These are phyloP conservation scores for Ips typographus DNA, from an alignment of 1,140 invertebrate species.

Conservation along the genomic window DNA sequence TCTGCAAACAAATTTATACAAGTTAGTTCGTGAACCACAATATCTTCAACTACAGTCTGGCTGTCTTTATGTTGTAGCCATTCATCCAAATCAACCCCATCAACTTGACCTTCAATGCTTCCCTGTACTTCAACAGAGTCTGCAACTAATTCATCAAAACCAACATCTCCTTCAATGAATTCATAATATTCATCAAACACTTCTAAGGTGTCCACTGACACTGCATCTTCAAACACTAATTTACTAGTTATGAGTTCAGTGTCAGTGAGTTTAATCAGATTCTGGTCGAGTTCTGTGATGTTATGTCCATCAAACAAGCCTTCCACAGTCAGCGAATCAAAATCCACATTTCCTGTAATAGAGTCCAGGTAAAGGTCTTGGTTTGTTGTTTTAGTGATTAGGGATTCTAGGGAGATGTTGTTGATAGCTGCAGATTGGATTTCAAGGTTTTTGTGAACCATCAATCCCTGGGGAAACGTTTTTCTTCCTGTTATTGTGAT, in stretches of 20 bases:
- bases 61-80: neutral
- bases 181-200: slow-evolving; percentile 43
- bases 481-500: slow-evolving; percentile 50
- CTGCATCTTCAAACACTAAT: slow-evolving; percentile 46
- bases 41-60: neutral
- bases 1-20: neutral
- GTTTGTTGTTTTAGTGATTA: slow-evolving; percentile 52
- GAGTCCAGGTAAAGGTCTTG: slow-evolving; percentile 49
- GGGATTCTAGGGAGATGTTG: slow-evolving; percentile 48
- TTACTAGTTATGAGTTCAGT: slow-evolving; percentile 45
- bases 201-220: slow-evolving; percentile 39
- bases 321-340: slow-evolving; percentile 48
- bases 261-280: slow-evolving; percentile 48
- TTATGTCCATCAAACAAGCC: slow-evolving; percentile 50
- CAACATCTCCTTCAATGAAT: slow-evolving; percentile 28
- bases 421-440: slow-evolving; percentile 50
- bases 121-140: slow-evolving; percentile 42
- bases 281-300: slow-evolving; percentile 48
- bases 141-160: slow-evolving; percentile 14
- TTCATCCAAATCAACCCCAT: slow-evolving; percentile 41
- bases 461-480: slow-evolving; percentile 48
- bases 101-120: slow-evolving; percentile 40
- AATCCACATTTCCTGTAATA: slow-evolving; percentile 52
- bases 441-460: slow-evolving; percentile 44
- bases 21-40: neutral